Percentiles rank a stretch among this genome's conserved stretches.
Conservation (phyloP, 2,888 invertebrate genomes). For the Nineta flava region DNA sequence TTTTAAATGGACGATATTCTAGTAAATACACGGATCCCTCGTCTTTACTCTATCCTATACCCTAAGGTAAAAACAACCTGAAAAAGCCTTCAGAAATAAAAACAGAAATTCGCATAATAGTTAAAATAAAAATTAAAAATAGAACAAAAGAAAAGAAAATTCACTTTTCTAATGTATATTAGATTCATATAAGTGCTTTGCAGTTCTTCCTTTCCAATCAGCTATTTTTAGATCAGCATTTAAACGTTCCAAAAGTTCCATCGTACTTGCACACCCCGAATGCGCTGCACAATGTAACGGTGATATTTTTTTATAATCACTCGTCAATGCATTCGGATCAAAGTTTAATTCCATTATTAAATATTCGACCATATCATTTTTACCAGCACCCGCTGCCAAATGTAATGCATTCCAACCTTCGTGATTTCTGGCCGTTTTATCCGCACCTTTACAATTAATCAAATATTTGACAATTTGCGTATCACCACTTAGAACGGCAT, state of each 20-base stretch:
- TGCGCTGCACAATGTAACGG: constrained; percentile 35
- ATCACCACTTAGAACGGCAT: constrained; percentile 35
- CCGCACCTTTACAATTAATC: constrained; percentile 21
- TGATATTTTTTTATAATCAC: constrained; percentile 25
- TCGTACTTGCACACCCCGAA: constrained; percentile 24
- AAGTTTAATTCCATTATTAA: constrained; percentile 27
- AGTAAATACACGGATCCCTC: no score
- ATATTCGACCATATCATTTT: constrained; percentile 25
- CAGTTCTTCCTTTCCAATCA: constrained; percentile 15
- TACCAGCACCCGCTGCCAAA: constrained; percentile 35
- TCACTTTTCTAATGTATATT: no score
- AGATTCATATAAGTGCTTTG: constrained; percentile 16
- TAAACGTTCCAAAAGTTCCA: constrained; percentile 19
- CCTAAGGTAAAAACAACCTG: no score
- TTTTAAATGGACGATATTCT: no score
- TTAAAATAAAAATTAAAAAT: no score
- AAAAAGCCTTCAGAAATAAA: no score
- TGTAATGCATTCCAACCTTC: constrained; percentile 34
- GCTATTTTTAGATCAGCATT: not conserved
- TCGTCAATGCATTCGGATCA: constrained; percentile 24
- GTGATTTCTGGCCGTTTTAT: constrained; percentile 24
- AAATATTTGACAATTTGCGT: constrained; percentile 26
- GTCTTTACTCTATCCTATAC: no score
- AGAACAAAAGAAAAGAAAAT: no score
- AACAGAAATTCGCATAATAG: no score